Evolutionary conservation across 2,797 vertebrate genomes (phyloP), one percentile per base, ranked within the genome.

Genomic region (Australoheros facetus): DNA sequence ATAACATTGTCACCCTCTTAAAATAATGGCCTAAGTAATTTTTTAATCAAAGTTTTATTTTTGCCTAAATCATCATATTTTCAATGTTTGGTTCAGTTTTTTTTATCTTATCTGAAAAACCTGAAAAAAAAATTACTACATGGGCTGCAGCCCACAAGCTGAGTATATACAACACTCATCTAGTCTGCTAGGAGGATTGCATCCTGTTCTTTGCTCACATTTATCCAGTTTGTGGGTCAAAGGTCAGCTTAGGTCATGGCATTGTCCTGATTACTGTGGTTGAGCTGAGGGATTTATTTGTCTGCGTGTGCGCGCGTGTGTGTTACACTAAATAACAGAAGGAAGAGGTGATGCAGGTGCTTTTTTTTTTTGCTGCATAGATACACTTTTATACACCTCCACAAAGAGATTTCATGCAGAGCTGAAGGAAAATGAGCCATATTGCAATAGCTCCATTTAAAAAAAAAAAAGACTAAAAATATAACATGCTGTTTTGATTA

Each of bases 161-260:
- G 23, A 0, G 39, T 19, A 23, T 28, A 66, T 66, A 26, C 42
- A 19, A 26, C 42, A 21, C 58, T 1, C 58, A 51, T 69, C 26
- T 69, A 51, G 62, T 88, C 55, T 51, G 51, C 53, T 80, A 7
- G 4, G 54, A 75, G 79, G 53, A 42, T 71, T 80, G 13, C 3
- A 17, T 71, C 17, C 75, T 64, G 30, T 76, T 69, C 30, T 85
- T 66, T 62, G 30, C 26, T 21, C 55, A 73, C n/a, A 45, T 87
- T 77, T 79, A 82, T 83, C 48, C 75, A 72, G 79, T 81, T 87
- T 89, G 84, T 86, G 62, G 87, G 83, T 88, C 75, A 89, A 88
- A 86, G 85, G 81, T 90, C 62, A 77, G 23, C 17, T 0, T 32
- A 84, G 81, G 90, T 85, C 56, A 4, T 39, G 71, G 34, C 54